Percentiles rank a stretch among this genome's conserved stretches.
These are phyloP conservation scores for Ceyx margarethae DNA, from an alignment of 2,113 vertebrate genomes.

Conservation along the genomic window DNA sequence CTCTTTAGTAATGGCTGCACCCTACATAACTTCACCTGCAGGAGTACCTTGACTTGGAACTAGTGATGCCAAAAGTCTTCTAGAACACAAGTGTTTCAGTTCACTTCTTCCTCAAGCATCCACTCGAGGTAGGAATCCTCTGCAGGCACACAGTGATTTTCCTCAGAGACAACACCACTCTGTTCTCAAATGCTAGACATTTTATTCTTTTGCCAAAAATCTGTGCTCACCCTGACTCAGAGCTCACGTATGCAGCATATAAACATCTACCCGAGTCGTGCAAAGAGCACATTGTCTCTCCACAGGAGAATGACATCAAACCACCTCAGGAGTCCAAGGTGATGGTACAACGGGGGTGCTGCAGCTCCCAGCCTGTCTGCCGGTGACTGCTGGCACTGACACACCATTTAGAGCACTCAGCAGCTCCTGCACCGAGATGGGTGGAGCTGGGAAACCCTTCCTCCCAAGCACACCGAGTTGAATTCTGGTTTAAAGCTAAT, in stretches of 20 bases:
- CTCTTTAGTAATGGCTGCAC: neutral
- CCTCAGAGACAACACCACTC: neutral
- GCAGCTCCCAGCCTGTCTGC: neutral
- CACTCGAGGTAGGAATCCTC: neutral
- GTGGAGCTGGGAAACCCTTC: too few relatives aligned
- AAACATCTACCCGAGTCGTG: neutral
- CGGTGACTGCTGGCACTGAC: neutral
- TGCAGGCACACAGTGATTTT: neutral
- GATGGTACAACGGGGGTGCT: neutral
- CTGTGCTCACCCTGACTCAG: conserved; percentile 8
- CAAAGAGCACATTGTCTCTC: neutral
- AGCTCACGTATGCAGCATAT: neutral
- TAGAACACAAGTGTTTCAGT: neutral
- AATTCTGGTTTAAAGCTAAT: too few relatives aligned
- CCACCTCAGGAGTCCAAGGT: neutral
- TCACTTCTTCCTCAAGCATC: neutral
- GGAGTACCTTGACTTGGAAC: neutral
- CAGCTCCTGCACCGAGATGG: too few relatives aligned
- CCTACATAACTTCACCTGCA: neutral
- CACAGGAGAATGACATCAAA: neutral
- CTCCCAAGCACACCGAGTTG: too few relatives aligned
- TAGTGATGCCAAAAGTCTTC: neutral
- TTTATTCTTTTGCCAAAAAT: neutral
- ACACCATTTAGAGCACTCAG: too few relatives aligned
- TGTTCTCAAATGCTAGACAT: neutral